phyloP scores from a whole-genome alignment of 1,140 invertebrate species.

The Aphelenchoides fujianensis region DNA sequence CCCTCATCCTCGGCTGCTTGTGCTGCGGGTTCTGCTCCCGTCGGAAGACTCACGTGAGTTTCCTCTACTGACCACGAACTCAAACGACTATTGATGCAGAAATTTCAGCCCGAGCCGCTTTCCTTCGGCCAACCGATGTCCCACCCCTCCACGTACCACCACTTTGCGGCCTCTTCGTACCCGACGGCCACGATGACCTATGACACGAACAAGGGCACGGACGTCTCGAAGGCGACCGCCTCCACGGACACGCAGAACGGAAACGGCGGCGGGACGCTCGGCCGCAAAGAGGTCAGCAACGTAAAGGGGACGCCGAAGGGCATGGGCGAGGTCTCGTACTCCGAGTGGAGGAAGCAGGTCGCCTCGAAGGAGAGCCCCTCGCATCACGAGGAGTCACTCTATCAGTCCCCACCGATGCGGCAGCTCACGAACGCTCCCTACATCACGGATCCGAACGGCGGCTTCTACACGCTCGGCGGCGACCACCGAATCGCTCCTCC shows the following conservation, averaged over 20 bases:
- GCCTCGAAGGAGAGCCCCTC: conserved; percentile 54
- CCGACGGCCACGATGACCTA: conserved; percentile 24
- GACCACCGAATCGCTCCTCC: neutral
- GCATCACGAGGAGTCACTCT: conserved; percentile 45
- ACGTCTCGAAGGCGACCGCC: conserved; percentile 41
- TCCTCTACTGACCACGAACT: conserved; percentile 13
- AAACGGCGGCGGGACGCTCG: conserved; percentile 33
- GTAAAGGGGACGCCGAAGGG: conserved; percentile 36
- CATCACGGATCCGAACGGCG: conserved; percentile 1
- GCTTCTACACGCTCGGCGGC: neutral
- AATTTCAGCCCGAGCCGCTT: conserved; percentile 27
- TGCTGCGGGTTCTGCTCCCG: conserved; percentile 17
- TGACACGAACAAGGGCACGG: conserved; percentile 27
- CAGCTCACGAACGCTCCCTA: neutral
- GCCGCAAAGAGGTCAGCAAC: conserved; percentile 16
- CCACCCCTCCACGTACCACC: conserved; percentile 29
- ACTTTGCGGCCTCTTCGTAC: conserved; percentile 4
- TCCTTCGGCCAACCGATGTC: conserved; percentile 33
- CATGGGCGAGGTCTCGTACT: conserved; percentile 59
- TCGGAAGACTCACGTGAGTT: conserved; percentile 40
- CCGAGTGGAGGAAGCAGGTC: conserved; percentile 58
- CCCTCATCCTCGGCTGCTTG: conserved; percentile 25
- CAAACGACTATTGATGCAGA: conserved; percentile 32
- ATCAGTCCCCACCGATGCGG: conserved; percentile 34
- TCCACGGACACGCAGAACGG: conserved; percentile 17